Evolutionary conservation across 2,113 vertebrate species (phyloP).

Genomic region (Catagonus wagneri): DNA sequence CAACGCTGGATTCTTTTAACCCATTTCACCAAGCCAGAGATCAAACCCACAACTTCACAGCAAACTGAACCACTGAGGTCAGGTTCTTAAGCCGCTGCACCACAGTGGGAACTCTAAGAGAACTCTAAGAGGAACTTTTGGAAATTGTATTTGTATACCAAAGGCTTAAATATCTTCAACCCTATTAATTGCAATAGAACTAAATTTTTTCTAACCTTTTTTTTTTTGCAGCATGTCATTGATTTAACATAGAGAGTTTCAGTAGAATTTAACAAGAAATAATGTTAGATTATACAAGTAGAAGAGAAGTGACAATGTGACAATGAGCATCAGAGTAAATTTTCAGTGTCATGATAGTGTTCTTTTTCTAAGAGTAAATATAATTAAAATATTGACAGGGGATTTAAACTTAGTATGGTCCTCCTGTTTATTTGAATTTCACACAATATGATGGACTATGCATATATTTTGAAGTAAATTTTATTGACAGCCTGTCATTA

Average conservation of each 20-base stretch:
- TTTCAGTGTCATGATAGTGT: neutral
- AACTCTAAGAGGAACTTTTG: no score
- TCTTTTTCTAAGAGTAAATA: neutral
- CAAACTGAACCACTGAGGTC: no score
- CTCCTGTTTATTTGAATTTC: neutral
- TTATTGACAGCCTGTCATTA: neutral
- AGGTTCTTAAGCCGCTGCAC: no score
- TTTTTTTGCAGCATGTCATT: neutral
- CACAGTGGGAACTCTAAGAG: no score
- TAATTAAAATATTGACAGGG: conserved; percentile 5
- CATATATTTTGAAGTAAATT: neutral
- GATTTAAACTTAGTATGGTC: neutral
- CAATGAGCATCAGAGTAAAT: neutral
- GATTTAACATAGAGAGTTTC: neutral
- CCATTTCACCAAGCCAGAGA: no score
- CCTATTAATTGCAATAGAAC: neutral
- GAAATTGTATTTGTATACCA: neutral
- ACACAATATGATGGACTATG: neutral
- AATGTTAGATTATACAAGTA: neutral
- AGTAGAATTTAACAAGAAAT: neutral
- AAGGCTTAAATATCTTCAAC: neutral
- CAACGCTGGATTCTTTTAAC: no score
- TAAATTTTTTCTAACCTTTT: conserved; percentile 22
- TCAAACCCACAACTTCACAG: no score
- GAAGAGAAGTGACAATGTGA: neutral